phyloP scores from a whole-genome alignment of 2,797 vertebrate species.

The Mormyrus proboscirostris region DNA sequence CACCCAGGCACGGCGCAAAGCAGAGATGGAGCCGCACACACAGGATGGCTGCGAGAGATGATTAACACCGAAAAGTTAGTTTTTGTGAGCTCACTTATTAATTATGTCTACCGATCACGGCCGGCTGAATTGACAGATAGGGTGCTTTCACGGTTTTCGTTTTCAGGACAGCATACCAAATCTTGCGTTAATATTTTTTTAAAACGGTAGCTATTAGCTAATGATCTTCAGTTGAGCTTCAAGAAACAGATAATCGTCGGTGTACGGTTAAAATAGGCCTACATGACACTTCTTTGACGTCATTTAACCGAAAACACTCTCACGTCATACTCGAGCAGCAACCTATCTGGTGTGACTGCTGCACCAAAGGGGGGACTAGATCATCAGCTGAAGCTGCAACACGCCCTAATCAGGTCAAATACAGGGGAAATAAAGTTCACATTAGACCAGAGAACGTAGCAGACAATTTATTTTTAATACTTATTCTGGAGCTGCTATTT shows the following conservation, averaged over 20 bases:
- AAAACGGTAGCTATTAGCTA: neutral
- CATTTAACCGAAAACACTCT: neutral
- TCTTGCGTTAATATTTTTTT: neutral
- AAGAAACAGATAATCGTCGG: neutral
- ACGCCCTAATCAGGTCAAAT: neutral
- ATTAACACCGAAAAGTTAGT: neutral
- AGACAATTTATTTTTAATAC: neutral
- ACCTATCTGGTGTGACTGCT: neutral
- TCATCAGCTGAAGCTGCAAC: neutral
- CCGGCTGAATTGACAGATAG: neutral
- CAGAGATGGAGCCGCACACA: neutral
- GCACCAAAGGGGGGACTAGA: neutral
- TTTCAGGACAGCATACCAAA: neutral
- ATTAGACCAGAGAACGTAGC: neutral
- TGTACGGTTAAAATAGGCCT: neutral
- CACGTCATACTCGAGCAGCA: neutral
- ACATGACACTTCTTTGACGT: neutral
- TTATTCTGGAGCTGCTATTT: neutral
- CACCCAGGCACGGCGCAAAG: neutral
- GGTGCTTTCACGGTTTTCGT: neutral
- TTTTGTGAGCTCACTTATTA: neutral
- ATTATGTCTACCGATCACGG: neutral
- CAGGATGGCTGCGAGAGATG: neutral
- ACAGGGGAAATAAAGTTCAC: neutral
- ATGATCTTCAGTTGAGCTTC: neutral